Conservation (phyloP, 2,888 invertebrate species). For the Tetranychus piercei region DNA sequence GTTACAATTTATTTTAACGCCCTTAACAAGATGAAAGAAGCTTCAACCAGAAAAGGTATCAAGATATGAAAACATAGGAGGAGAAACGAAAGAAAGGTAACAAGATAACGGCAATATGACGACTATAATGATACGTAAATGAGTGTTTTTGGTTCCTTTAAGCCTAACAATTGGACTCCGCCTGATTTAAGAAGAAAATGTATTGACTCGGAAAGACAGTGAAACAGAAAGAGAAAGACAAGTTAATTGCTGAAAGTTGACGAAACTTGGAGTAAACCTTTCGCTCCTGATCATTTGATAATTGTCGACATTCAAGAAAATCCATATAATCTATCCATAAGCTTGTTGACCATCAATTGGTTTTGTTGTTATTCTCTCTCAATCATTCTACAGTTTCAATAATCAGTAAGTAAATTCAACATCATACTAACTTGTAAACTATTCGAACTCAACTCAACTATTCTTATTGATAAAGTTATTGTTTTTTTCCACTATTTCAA, state of each 20-base stretch:
- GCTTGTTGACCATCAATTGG: neutral
- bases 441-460: neutral
- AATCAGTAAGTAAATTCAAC: too few relatives aligned
- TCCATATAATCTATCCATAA: neutral
- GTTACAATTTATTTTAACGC: neutral
- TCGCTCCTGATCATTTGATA: neutral
- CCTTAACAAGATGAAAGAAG: neutral
- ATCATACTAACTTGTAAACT: neutral
- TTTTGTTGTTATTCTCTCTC: neutral
- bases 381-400: too few relatives aligned
- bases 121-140: neutral
- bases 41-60: neutral
- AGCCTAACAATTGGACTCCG: neutral
- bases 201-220: neutral
- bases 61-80: neutral
- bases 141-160: too few relatives aligned
- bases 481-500: neutral
- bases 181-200: neutral
- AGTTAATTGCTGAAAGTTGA: too few relatives aligned
- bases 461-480: neutral
- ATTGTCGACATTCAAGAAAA: neutral
- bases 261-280: neutral
- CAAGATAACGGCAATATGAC: neutral
- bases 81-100: neutral
- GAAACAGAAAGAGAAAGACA: neutral